Percentiles rank a stretch among this genome's conserved stretches.
Conservation (phyloP, 1,140 invertebrate genomes). For the Nephila pilipes region DNA sequence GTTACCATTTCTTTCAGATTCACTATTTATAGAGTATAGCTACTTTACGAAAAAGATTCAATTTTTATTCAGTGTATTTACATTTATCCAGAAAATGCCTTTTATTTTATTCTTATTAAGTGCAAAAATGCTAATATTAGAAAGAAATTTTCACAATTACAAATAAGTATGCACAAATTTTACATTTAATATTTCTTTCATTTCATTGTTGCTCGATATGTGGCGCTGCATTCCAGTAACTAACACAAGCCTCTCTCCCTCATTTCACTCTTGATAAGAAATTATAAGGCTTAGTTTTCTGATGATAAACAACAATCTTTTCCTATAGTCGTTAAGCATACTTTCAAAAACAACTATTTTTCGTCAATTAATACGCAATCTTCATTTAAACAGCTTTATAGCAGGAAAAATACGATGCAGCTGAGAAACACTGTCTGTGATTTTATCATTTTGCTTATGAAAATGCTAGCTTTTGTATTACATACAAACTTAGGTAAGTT, state of each 20-base stretch:
- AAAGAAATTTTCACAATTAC: too few species aligned
- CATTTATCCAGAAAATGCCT: too few species aligned
- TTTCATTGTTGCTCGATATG: not conserved
- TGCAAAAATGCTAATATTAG: too few species aligned
- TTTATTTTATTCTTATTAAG: too few species aligned
- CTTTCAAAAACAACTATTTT: not conserved
- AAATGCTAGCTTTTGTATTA: not conserved
- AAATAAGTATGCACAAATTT: not conserved
- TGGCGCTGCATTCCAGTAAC: slow-evolving; percentile 1
- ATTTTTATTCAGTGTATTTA: too few species aligned
- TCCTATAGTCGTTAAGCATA: not conserved
- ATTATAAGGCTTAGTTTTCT: not conserved
- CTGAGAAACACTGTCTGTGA: not conserved
- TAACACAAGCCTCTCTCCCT: not conserved
- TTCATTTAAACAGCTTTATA: not conserved
- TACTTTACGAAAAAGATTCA: too few species aligned
- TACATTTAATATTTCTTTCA: not conserved
- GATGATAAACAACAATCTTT: not conserved
- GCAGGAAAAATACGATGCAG: not conserved
- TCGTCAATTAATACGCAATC: not conserved
- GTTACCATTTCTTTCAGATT: too few species aligned
- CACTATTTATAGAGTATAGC: too few species aligned
- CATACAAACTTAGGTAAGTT: not conserved
- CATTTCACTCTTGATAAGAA: not conserved
- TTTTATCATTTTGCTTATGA: not conserved